Base-by-base conservation (phyloP, 2,113 vertebrate species). In the Poeciliopsis retropinna region DNA sequence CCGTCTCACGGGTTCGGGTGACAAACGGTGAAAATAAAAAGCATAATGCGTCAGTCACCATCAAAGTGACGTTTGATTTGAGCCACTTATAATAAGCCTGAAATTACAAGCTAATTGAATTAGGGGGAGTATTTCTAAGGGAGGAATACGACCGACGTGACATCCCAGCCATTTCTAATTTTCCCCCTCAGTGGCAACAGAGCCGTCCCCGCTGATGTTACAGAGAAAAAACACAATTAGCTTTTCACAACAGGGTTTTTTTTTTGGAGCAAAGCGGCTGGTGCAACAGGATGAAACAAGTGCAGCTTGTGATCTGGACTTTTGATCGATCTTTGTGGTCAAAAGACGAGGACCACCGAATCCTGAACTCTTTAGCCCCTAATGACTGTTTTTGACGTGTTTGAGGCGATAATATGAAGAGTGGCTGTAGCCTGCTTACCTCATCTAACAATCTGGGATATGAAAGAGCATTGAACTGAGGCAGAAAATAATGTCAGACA, bases 91-190 rank as follows among this genome's bases (percentile, higher is more conserved):
- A 91, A 6, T 77, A 85, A 82, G 83, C 79, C 86, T 85, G 85
- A 92, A 93, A 88, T 88, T 70, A 85, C 83, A 39, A 39, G 44
- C 75, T 88, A 91, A 91, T 91, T 93, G 87, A 89, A 90, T 92
- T 87, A 91, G 86, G 27, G 5, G 80, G 66, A 70, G 80, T 81
- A 76, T 82, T 90, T 91, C 79, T 88, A 86, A 90, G 86, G 82
- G 62, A 78, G 79, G 47, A 72, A 77, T 76, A 78, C 15, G 12
- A 72, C 83, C 76, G 72, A 89, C 75, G 73, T 85, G 87, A 83
- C 85, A 85, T 85, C 67, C 51, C 17, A 80, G 85, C 84, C 82
- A 73, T 88, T 86, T 87, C 80, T 82, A 88, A 88, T 91, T 87
- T 87, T 79, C 78, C 82, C 80, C 85, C 79, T 89, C 76, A 87